Evolutionary conservation across 1,140 invertebrate genomes (phyloP).

Genomic region (Lamellibrachia luymesi): DNA sequence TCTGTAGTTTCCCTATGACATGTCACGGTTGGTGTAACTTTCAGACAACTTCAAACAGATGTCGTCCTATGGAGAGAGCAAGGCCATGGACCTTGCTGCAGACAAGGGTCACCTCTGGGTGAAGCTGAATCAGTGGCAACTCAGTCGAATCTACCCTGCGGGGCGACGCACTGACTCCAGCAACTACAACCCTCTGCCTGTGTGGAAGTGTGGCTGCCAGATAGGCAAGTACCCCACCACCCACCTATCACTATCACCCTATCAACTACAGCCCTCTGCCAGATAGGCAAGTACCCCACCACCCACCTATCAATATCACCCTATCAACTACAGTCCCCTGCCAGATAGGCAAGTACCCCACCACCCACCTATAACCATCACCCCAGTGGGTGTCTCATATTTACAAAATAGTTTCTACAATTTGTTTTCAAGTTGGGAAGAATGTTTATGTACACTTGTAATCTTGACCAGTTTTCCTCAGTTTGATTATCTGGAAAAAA

Average conservation of each 20-base stretch:
- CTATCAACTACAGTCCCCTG: constrained; percentile 61
- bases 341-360: constrained; percentile 52
- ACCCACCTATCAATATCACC: constrained; percentile 33
- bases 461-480: too few relatives aligned
- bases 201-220: constrained; percentile 62
- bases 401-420: too few relatives aligned
- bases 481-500: too few relatives aligned
- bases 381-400: too few relatives aligned
- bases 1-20: not conserved
- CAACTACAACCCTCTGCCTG: constrained; percentile 60
- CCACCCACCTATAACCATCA: too few relatives aligned
- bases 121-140: constrained; percentile 38
- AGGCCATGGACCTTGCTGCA: constrained; percentile 56
- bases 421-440: too few relatives aligned
- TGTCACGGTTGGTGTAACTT: constrained; percentile 14
- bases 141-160: constrained; percentile 61
- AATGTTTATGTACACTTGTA: too few relatives aligned
- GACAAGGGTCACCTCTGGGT: constrained; percentile 60
- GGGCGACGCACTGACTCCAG: constrained; percentile 59
- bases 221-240: constrained; percentile 41
- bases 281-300: constrained; percentile 48
- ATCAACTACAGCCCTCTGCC: constrained; percentile 61
- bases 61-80: constrained; percentile 58
- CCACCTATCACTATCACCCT: constrained; percentile 38
- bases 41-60: constrained; percentile 60